Base-by-base conservation (phyloP, 1,140 invertebrate genomes). In the Drosophila suzukii region DNA sequence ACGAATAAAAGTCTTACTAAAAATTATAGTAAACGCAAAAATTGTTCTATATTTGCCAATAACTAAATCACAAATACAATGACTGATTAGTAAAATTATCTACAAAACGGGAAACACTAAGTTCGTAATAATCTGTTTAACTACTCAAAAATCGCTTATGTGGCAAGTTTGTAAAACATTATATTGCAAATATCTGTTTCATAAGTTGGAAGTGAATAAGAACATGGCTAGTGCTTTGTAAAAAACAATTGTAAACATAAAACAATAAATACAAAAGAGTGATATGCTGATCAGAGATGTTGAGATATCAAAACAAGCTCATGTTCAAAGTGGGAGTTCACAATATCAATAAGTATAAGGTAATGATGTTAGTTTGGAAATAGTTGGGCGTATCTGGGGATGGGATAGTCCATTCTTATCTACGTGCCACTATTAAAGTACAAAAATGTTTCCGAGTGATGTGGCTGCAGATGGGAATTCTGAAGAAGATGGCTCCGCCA, bases 41-140 rank as follows among this genome's bases (percentile, higher is more conserved):
- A 67, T 68, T 65, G 8, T 20, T 67, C 20, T 68, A 38, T 68
- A 53, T 68, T 68, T 65, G 39, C 38, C 39, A 51, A n/a, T 51
- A 67, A 51, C 36, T 67, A 43, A 51, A 43, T 67, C 36, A 67
- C 65, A 36, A 51, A 63, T 53, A 66, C 47, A 44, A 27, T 67
- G 15, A 53, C 13, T 30, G n/a, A 44, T 68, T 68, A 68, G 60
- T 68, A 53, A 10, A 38, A 30, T 66, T 38, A 68, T 27, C 8
- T 66, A 68, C 60, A 63, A 27, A 24, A 36, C 13, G 11, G 17
- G 7, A 36, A 36, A 32, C 53, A 44, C 51, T 17, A 51, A 8
- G 8, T 63, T 63, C 0, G 36, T 7, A 17, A 17, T 46, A 17
- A 44, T 46, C 39, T 61, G 30, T 17, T 46, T 0, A 44, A 51